Base-by-base conservation (phyloP, 2,888 invertebrate species). In the Platerodrilus igneus region DNA sequence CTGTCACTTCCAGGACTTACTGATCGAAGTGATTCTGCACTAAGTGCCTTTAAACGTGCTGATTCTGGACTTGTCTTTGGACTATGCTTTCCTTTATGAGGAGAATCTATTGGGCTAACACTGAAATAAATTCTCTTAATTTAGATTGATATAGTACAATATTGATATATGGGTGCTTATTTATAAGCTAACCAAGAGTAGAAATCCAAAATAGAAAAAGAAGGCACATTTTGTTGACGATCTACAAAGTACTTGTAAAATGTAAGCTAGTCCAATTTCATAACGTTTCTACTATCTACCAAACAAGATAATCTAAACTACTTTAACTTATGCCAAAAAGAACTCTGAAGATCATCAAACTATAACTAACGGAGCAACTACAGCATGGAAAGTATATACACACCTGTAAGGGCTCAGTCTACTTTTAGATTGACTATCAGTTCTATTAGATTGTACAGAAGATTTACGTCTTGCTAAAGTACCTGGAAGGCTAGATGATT, bases 1-100 rank as follows among this genome's bases (percentile, higher is more conserved):
- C 87, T 89, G 66, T 91, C 90, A 49, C 89, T 90, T 14, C 91
- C 90, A 3, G 90, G 90, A 57, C 89, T 89, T 22, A 86, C 88
- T n/a, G 89, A 89, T 29, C 90, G 77, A 35, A 91, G 69, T 1
- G 89, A 89, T 68, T 91, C 91, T 27, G 87, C 86, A 53, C 89
- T 89, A 42, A 88, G 75, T 6, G 89, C 87, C 69, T 89, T 89
- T 34, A 86, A 65, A 50, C 78, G 68, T 7, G 71, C 61, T 4
- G 66, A 53, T 46, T 76, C 75, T 2, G 73, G 71, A 56, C 71
- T 73, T 19, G 47, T 43, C 46, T 55, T 47, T 16, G 52, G 48
- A 33, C 55, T 45, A 23, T 53, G 43, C 30, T 47, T 45, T 36
- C 48, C 44, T 41, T 57, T 59, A 14, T 52, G 57, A 16, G 79